Percentiles rank a stretch among this genome's conserved stretches.
These are phyloP conservation scores for Osmerus mordax DNA, from an alignment of 2,113 vertebrate genomes.

Conservation along the genomic window DNA sequence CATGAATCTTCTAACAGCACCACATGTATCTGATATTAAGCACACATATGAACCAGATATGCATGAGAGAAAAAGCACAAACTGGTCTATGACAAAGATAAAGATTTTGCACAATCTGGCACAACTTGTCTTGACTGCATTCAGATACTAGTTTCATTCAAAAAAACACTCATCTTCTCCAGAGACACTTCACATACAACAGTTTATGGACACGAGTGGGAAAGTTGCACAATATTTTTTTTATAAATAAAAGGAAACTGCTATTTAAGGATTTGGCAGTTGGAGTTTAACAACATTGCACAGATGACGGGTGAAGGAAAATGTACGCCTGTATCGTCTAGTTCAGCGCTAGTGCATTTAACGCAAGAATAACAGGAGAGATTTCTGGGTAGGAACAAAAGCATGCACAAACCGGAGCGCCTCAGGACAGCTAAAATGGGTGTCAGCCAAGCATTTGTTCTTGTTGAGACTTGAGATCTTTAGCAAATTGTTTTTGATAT, in stretches of 20 bases:
- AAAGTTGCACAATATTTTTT: not conserved
- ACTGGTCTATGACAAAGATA: not conserved
- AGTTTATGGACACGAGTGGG: not conserved
- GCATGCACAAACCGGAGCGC: no score
- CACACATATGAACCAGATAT: not conserved
- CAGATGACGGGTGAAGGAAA: not conserved
- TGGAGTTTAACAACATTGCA: constrained; percentile 25
- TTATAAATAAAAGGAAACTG: not conserved
- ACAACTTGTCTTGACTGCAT: constrained; percentile 4
- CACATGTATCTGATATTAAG: constrained; percentile 1
- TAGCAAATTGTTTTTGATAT: not conserved
- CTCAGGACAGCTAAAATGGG: no score
- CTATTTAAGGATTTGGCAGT: constrained; percentile 39
- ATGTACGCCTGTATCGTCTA: not conserved
- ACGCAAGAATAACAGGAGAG: no score
- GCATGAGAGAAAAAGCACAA: constrained; percentile 3
- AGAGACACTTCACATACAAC: constrained; percentile 1
- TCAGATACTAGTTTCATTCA: not conserved
- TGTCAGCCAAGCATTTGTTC: no score
- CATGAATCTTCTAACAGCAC: constrained; percentile 8
- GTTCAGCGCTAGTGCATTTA: no score
- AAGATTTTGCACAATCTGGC: not conserved
- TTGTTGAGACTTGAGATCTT: not conserved
- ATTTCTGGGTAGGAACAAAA: no score
- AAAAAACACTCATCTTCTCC: constrained; percentile 14